A percentile compares a stretch with the other conserved stretches of the same genome.
Conservation (phyloP, 2,888 invertebrate species). For the Pseudococcus viburni region DNA sequence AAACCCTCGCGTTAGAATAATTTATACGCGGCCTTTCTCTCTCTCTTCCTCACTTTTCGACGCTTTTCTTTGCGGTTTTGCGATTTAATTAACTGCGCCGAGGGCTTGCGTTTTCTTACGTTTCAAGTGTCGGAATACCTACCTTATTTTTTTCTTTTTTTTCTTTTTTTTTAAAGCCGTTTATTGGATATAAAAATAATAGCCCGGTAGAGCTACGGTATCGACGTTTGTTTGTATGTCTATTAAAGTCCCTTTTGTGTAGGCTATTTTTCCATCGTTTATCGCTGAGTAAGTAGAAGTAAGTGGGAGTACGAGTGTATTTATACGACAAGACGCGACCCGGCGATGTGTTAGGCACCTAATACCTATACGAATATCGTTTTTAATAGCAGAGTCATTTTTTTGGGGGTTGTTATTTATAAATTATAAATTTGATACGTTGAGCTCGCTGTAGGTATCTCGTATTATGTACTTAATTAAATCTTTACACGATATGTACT, state of each 20-base stretch:
- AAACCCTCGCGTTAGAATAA: background rate
- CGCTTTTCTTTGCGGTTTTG: background rate
- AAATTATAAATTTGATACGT: too few species aligned
- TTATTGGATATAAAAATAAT: background rate
- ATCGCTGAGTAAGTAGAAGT: background rate
- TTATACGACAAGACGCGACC: background rate
- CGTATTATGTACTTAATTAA: too few species aligned
- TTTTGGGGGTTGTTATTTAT: too few species aligned
- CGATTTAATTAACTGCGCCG: slow-evolving; percentile 14
- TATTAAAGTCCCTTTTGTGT: background rate
- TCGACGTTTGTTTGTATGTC: background rate
- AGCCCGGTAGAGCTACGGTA: background rate
- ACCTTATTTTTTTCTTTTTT: background rate
- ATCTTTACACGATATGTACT: too few species aligned
- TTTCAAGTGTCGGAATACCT: slow-evolving; percentile 6
- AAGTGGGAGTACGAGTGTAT: background rate
- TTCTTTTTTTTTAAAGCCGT: background rate
- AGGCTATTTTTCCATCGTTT: background rate
- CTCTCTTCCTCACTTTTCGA: background rate
- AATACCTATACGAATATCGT: too few species aligned
- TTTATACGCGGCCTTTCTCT: background rate
- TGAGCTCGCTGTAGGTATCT: too few species aligned
- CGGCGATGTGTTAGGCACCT: too few species aligned
- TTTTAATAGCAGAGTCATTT: too few species aligned
- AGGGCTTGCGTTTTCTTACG: background rate